Evolutionary conservation across 2,888 invertebrate genomes (phyloP), one percentile per base, ranked within the genome.

Genomic region (Tenthredo notha): DNA sequence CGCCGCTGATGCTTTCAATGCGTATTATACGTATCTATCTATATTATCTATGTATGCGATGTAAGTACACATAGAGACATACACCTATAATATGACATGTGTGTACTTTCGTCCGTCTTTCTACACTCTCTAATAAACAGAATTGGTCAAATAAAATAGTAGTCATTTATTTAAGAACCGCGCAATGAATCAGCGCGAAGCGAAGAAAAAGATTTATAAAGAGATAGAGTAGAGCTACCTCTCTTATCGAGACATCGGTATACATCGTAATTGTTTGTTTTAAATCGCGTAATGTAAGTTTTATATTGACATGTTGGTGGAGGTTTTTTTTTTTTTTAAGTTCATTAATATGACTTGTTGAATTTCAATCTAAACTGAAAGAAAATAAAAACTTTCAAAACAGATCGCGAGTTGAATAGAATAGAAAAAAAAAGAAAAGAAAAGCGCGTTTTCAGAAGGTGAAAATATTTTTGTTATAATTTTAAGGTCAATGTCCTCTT

Each of bases 1-100:
- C 33, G 67, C 70, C 70, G 33, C 33, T 33, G 70, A n/a, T 70
- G 70, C 33, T 25, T 61, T 61, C 61, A 12, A 25, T 61, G 61
- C 61, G 61, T 61, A 61, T 54, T n/a, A 33, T 29, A 67, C 29
- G 67, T 33, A 67, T 33, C 25, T 67, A 15, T 67, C 33, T 67
- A 67, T 67, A 33, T 2, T 33, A 33, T 33, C 15, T 67, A 67
- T 33, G 33, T 67, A 67, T 33, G 67, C 18, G 25, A 29, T 67
- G 25, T 67, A 67, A 12, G 15, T 29, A 65, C 65, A 12, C 65
- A 29, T 18, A 3, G n/a, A n/a, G n/a, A n/a, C n/a, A n/a, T 18
- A 29, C 29, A 12, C 65, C 12, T 50, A 2, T 18, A 50, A n/a
- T 18, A 18, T 18, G 18, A 50, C 50, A 15, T 50, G 50, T 50